Evolutionary conservation across 2,888 invertebrate species (phyloP).

Genomic region (Lasius fuliginosus): DNA sequence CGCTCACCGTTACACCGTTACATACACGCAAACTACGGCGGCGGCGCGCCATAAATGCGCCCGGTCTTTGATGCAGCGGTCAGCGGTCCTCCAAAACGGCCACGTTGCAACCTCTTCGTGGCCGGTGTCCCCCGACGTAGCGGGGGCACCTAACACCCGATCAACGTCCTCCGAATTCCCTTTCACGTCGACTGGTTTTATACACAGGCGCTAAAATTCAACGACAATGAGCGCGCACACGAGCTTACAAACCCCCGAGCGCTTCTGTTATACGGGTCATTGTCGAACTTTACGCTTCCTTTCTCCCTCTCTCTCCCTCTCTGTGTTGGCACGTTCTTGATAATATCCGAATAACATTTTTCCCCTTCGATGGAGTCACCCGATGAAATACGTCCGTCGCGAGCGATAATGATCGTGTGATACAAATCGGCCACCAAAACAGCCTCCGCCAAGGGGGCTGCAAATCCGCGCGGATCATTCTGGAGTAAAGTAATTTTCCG

Average conservation of each 20-base stretch:
- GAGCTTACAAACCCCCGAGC: conserved; percentile 74
- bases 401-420: conserved; percentile 73
- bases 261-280: conserved; percentile 59
- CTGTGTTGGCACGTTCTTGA: conserved; percentile 74
- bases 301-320: neutral
- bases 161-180: conserved; percentile 67
- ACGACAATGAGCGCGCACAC: conserved; percentile 24
- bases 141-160: conserved; percentile 61
- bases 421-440: conserved; percentile 49
- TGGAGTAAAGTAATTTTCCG: conserved; percentile 40
- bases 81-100: conserved; percentile 61
- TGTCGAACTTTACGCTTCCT: conserved; percentile 64
- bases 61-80: conserved; percentile 67
- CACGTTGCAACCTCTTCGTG: conserved; percentile 64
- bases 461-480: conserved; percentile 28
- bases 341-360: conserved; percentile 78
- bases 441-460: neutral
- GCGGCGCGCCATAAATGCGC: conserved; percentile 61
- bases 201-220: neutral
- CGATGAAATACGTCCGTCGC: conserved; percentile 63
- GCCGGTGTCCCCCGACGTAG: conserved; percentile 58
- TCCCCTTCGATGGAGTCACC: conserved; percentile 71
- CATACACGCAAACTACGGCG: conserved; percentile 12
- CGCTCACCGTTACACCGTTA: neutral
- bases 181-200: conserved; percentile 65